Evolutionary conservation across 2,113 vertebrate genomes (phyloP).

Genomic region (Syngnathus scovelli): DNA sequence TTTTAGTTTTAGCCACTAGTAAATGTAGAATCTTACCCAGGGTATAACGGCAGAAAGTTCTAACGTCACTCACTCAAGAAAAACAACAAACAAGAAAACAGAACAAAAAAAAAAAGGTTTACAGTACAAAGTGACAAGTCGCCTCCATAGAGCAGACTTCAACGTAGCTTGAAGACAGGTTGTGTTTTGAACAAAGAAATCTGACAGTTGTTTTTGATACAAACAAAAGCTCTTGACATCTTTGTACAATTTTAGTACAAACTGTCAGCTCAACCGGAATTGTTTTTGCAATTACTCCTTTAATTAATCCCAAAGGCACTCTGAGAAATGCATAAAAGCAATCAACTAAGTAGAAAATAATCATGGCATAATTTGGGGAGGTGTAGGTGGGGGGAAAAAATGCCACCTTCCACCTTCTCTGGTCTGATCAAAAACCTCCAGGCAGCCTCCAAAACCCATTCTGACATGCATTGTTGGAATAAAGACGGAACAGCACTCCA

Average conservation of each 20-base stretch:
- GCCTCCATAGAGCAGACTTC: conserved; percentile 40
- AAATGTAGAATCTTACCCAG: conserved; percentile 6
- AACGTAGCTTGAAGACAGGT: conserved; percentile 23
- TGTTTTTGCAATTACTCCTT: neutral
- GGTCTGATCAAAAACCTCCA: conserved; percentile 14
- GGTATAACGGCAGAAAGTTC: conserved; percentile 1
- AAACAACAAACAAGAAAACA: neutral
- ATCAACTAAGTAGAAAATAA: conserved; percentile 12
- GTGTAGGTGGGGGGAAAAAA: no score
- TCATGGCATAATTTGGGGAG: neutral
- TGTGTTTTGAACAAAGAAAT: conserved; percentile 7
- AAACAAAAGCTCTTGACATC: conserved; percentile 2
- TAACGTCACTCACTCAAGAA: conserved; percentile 31
- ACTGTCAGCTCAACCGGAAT: neutral
- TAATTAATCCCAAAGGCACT: conserved; percentile 12
- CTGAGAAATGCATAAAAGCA: conserved; percentile 23
- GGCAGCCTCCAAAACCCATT: neutral
- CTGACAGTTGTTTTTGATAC: neutral
- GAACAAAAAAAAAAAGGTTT: conserved; percentile 33
- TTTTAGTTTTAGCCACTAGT: neutral
- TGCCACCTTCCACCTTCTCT: neutral
- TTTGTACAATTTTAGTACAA: conserved; percentile 2
- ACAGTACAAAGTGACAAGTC: conserved; percentile 32
- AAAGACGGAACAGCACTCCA: conserved; percentile 20
- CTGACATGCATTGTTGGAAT: conserved; percentile 17